These are phyloP conservation scores for Aphelocoma californica DNA, from an alignment of 2,797 vertebrate genomes.

Conservation along the genomic window DNA sequence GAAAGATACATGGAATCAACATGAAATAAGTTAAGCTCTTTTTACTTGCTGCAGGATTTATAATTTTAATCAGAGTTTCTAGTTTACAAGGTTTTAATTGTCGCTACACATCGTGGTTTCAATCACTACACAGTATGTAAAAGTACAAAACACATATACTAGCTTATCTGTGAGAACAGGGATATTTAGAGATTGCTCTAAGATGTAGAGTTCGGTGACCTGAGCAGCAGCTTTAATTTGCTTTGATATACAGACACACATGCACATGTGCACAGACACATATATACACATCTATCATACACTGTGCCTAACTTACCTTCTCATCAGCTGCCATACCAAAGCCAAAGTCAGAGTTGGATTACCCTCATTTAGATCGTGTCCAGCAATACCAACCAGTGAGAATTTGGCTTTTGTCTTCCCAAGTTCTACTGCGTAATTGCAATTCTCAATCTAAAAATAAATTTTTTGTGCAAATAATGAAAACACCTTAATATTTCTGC, in stretches of 20 bases:
- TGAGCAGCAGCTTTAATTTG: neutral
- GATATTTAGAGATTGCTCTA: neutral
- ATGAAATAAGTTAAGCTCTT: neutral
- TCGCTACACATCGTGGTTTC: neutral
- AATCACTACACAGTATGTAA: neutral
- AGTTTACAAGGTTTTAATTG: neutral
- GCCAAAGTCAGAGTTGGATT: conserved; percentile 89
- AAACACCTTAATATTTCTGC: neutral
- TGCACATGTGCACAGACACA: accelerated
- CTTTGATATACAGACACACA: neutral
- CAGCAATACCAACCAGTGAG: conserved; percentile 94
- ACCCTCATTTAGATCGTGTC: conserved; percentile 90
- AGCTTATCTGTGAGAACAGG: neutral
- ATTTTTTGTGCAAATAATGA: neutral
- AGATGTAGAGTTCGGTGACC: neutral
- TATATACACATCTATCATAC: accelerated
- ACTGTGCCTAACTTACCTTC: conserved; percentile 79
- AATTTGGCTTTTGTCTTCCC: conserved; percentile 88
- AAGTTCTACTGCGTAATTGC: conserved; percentile 94
- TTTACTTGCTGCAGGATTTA: neutral
- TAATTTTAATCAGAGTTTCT: neutral
- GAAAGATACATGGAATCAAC: neutral
- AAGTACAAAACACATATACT: neutral
- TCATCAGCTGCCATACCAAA: conserved; percentile 96
- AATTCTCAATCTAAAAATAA: conserved; percentile 91